Base-by-base conservation (phyloP, 2,888 invertebrate species). In the Corbicula japonica region DNA sequence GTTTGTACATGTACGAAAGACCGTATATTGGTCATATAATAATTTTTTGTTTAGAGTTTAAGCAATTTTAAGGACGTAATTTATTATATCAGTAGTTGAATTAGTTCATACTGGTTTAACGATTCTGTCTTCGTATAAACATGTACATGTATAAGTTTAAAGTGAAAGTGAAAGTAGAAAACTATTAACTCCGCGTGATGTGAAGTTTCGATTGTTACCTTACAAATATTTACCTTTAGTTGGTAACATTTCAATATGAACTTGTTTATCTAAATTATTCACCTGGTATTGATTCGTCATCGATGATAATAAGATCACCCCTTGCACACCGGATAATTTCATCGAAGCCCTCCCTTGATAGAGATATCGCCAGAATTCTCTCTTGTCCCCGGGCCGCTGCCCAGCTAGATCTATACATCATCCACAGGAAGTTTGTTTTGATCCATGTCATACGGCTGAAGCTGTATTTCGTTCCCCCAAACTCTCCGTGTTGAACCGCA, bases 351-450 rank as follows among this genome's bases (percentile, higher is more conserved):
- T 83, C 71, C 34, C 79, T 65, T n/a, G 61, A 83, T 5, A 90
- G 81, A 28, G 81, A 46, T 15, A 90, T 77, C 2, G 89, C 90
- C 6, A 90, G 56, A 23, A 89, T 86, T 28, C 82, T 66, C 34
- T 90, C 86, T 68, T 90, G 90, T 34, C 80, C 72, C 18, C 44
- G 34, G 66, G 88, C 88, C 4, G 78, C 75, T 0, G 88, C 89
- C 90, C 90, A 90, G 2, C 88, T 87, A 30, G 86, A 85, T 3
- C 90, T 76, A 66, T 89, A 89, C 90, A 89, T 89, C 90, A 90
- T 90, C 90, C 90, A 90, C 26, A 90, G 80, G 62, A 90, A 90
- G 71, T 90, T 90, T 10, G 90, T 89, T 60, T 90, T 90, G 15
- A 90, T 87, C 90, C 90, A 89, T 0, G 89, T 86, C 89, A 89